Base-by-base conservation (phyloP, 1,140 invertebrate genomes). In the Ectropis grisescens region DNA sequence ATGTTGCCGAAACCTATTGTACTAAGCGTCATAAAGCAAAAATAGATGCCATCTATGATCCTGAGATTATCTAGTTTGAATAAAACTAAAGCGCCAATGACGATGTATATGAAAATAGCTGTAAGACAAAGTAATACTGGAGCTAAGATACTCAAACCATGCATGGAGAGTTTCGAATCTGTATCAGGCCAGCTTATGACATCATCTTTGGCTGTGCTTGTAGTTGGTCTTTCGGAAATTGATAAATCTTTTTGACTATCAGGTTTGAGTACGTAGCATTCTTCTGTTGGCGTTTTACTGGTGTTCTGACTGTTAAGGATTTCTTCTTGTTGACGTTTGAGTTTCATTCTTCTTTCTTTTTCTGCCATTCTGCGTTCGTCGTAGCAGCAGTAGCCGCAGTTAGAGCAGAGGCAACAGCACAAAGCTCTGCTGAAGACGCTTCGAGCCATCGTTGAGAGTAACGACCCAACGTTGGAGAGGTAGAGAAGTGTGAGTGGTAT, bases 1-100 rank as follows among this genome's bases (percentile, higher is more conserved):
- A 95, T 90, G 58, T 95, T 93, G 29, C 94, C 94, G 52, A 97
- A 96, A 6, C 94, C 95, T 41, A 97, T 96, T 9, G 95, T 97
- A 45, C 93, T 95, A 41, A 97, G 82, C 38, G 93, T 93, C 88
- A 96, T 95, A 76, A 97, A 97, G 81, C 94, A 96, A 70, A 97
- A 97, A 74, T 96, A 97, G 62, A 94, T 91, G 25, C 93, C 93
- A 68, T 97, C 94, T 41, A 97, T 83, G 33, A 95, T 89, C 41
- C 87, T 85, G 92, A 93, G 93, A 48, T 90, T 88, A 68, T 97
- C 94, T 61, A 95, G 83, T 52, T 92, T 89, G 58, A 90, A 90
- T 28, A 99, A 88, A 14, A 96, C 87, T 27, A 95, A 87, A 1
- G 96, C 93, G 1, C 97, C 97, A 9, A 92, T 85, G 22, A 90